Percentiles rank a stretch among this genome's conserved stretches.
phyloP scores from a whole-genome alignment of 2,888 invertebrate genomes.

The Tortrix viridana region DNA sequence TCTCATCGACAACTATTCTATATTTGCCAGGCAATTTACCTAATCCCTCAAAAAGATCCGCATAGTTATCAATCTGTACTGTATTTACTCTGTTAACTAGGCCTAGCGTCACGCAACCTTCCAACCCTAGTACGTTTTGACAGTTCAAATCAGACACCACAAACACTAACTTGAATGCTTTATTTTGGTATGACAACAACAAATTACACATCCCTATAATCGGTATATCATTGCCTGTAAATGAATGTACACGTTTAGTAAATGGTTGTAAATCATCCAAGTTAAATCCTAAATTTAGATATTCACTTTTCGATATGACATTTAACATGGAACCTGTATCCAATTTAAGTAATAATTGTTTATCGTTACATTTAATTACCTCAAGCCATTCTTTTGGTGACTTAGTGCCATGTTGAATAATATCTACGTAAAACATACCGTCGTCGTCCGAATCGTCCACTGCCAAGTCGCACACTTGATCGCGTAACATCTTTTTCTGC shows the following conservation, averaged over 20 bases:
- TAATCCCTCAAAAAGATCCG: constrained; percentile 42
- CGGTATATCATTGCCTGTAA: constrained; percentile 31
- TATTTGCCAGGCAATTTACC: constrained; percentile 42
- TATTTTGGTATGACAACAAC: constrained; percentile 12
- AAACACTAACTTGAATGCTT: constrained; percentile 22
- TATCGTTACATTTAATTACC: neutral
- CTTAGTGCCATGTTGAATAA: constrained; percentile 4
- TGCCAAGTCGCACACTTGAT: constrained; percentile 11
- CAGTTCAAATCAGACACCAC: constrained; percentile 7
- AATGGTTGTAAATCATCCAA: constrained; percentile 3
- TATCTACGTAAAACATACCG: constrained; percentile 15
- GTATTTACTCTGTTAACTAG: constrained; percentile 5
- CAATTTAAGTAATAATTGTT: constrained; percentile 23
- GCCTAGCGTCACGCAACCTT: neutral
- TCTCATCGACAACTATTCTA: constrained; percentile 39
- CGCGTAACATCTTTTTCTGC: constrained; percentile 11
- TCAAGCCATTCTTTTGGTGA: neutral
- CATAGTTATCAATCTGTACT: constrained; percentile 28
- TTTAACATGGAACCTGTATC: constrained; percentile 36
- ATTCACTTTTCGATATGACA: constrained; percentile 31
- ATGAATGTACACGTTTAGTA: constrained; percentile 27
- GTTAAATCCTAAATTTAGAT: constrained; percentile 14
- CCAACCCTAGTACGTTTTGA: constrained; percentile 15
- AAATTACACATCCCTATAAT: constrained; percentile 22
- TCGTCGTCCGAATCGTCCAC: constrained; percentile 10